Evolutionary conservation across 2,888 invertebrate genomes (phyloP), one percentile per base, ranked within the genome.

Genomic region (Calameuta idolon): DNA sequence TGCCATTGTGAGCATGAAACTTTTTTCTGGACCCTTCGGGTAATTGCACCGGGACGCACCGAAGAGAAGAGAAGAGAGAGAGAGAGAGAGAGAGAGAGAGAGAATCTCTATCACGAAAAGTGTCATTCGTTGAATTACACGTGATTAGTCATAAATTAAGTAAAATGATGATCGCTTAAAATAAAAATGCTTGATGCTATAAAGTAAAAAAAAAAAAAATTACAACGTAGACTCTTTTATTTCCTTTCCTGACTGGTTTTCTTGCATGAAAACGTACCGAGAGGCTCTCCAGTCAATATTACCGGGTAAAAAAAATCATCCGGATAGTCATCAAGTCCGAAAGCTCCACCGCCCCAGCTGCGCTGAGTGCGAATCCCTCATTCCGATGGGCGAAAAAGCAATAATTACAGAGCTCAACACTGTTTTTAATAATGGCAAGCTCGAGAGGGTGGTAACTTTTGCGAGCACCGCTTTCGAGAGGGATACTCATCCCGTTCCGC

Each of bases 381-480:
- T 23, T 73, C 73, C 15, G 34, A 9, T 11, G 33, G 35, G 77
- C 69, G 77, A 77, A 77, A 77, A 77, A 75, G 75, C 77, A 77
- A 77, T 75, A 69, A 77, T 77, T 75, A 75, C 77, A 69, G 37
- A 75, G 77, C 77, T 77, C 75, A 75, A 77, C 77, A 75, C 77
- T 77, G 77, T 77, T 77, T 77, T 77, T 75, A 77, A 77, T 77
- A 75, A 77, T 77, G 75, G 77, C 77, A 75, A 69, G 55, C 77
- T 75, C 75, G 77, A 77, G 77, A 71, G 71, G 77, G 77, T 77
- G 69, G 77, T 77, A 69, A 74, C 77, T 69, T 71, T 31, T 71
- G 33, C 71, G 71, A 71, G 33, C 33, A 34, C 33, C 34, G 77
- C 37, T 68, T 77, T 77, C 69, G 77, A 77, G 77, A 35, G 77